A percentile compares a stretch with the other conserved stretches of the same genome.
Evolutionary conservation across 2,888 invertebrate species (phyloP).

Genomic region (Tubulanus polymorphus): DNA sequence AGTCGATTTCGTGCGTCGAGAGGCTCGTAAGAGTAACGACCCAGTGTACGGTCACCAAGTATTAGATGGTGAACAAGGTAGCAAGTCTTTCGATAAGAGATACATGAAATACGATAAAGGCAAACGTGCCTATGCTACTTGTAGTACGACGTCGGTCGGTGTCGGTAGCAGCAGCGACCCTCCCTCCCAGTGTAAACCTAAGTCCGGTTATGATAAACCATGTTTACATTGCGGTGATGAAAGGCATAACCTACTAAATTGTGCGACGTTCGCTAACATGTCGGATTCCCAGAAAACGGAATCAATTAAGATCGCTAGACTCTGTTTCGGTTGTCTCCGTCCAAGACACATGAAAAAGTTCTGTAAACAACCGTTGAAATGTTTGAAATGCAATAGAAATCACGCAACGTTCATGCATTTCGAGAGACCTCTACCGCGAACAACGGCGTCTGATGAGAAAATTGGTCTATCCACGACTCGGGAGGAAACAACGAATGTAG

Average conservation of each 20-base stretch:
- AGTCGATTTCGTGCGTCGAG: background rate
- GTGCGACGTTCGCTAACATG: background rate
- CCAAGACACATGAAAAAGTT: slow-evolving; percentile 1
- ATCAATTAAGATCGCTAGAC: background rate
- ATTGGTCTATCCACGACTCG: no score
- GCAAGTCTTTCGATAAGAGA: background rate
- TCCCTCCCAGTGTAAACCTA: no score
- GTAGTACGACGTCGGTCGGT: background rate
- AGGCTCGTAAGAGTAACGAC: slow-evolving; percentile 7
- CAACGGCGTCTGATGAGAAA: no score
- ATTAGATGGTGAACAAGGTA: background rate
- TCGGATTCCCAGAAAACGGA: background rate
- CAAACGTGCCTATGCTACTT: no score
- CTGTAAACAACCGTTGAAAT: background rate
- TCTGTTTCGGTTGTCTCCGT: slow-evolving; percentile 10
- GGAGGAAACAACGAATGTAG: no score
- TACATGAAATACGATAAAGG: background rate
- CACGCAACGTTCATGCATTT: slow-evolving; percentile 1
- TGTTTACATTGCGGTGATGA: background rate
- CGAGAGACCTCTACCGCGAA: no score
- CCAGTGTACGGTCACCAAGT: slow-evolving; percentile 10
- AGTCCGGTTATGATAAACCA: no score
- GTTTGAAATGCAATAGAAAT: background rate
- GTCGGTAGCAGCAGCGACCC: background rate
- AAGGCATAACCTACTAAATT: background rate